Conservation (phyloP, 2,888 invertebrate species). For the Pyrocoelia pectoralis region DNA sequence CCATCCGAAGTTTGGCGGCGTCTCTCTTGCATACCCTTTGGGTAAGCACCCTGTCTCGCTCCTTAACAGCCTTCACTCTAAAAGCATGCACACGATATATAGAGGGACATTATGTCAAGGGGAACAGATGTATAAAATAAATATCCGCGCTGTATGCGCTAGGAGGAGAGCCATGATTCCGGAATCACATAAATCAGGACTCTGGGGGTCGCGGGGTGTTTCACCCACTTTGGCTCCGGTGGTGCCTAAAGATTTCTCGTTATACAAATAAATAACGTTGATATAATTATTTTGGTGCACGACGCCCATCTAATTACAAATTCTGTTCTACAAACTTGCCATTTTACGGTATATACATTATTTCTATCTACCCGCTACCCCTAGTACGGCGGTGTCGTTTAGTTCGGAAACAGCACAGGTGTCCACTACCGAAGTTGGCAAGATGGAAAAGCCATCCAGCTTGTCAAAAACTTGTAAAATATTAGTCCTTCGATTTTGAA, state of each 20-base stretch:
- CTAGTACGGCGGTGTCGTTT: slow-evolving; percentile 9
- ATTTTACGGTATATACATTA: neutral
- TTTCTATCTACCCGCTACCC: slow-evolving; percentile 2
- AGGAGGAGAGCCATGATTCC: slow-evolving; percentile 65
- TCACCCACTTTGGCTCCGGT: slow-evolving; percentile 31
- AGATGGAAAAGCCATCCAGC: slow-evolving; percentile 68
- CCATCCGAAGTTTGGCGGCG: slow-evolving; percentile 50
- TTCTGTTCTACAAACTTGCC: neutral
- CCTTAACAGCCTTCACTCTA: slow-evolving; percentile 67
- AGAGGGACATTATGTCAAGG: slow-evolving; percentile 73
- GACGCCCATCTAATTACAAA: slow-evolving; percentile 5
- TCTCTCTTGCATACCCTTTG: slow-evolving; percentile 39
- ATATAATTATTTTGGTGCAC: slow-evolving; percentile 4
- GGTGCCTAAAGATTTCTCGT: slow-evolving; percentile 31
- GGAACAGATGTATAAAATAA: slow-evolving; percentile 68
- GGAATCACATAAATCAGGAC: slow-evolving; percentile 70
- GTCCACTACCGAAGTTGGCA: slow-evolving; percentile 50
- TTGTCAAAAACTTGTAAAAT: slow-evolving; percentile 76
- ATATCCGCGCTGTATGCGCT: slow-evolving; percentile 63
- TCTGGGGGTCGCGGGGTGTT: slow-evolving; percentile 50
- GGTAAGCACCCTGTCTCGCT: slow-evolving; percentile 44
- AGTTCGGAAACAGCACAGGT: slow-evolving; percentile 50
- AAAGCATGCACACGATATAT: slow-evolving; percentile 70
- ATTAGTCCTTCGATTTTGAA: slow-evolving; percentile 65
- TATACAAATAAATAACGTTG: slow-evolving; percentile 12